A percentile compares a stretch with the other conserved stretches of the same genome.
Conservation (phyloP, 2,888 invertebrate species). For the Cataglyphis albicans region DNA sequence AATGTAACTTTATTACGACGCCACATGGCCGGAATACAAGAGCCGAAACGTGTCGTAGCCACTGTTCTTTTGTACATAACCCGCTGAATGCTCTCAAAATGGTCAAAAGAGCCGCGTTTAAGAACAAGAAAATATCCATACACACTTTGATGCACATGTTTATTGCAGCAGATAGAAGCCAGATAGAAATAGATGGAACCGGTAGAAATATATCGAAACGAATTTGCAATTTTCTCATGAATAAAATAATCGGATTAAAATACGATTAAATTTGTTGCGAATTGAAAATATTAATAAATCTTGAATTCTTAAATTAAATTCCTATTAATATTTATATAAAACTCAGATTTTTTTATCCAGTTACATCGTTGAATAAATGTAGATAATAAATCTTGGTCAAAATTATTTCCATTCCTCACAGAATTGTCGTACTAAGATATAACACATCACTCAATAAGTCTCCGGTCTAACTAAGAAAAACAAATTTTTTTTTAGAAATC, state of each 20-base stretch:
- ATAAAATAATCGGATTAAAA: background rate
- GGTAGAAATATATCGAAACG: background rate
- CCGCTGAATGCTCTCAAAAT: slow-evolving; percentile 19
- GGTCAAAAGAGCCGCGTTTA: slow-evolving; percentile 1
- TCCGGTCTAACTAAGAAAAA: no score
- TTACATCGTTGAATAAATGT: background rate
- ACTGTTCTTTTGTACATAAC: no score
- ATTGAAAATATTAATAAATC: slow-evolving; percentile 23
- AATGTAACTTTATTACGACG: slow-evolving; percentile 49
- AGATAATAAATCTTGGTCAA: background rate
- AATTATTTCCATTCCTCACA: background rate
- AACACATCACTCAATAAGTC: no score
- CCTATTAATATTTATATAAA: background rate
- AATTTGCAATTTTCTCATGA: background rate
- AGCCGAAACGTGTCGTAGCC: slow-evolving; percentile 27
- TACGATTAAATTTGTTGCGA: background rate
- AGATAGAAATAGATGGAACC: background rate
- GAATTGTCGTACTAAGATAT: background rate
- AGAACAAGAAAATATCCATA: slow-evolving; percentile 16
- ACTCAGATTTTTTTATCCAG: background rate
- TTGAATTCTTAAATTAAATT: background rate
- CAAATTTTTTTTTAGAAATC: no score
- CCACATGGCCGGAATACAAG: slow-evolving; percentile 47
- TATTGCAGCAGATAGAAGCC: background rate
- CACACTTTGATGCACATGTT: background rate